Conservation (phyloP, 2,888 invertebrate genomes). For the Muschampia plurimacula region DNA sequence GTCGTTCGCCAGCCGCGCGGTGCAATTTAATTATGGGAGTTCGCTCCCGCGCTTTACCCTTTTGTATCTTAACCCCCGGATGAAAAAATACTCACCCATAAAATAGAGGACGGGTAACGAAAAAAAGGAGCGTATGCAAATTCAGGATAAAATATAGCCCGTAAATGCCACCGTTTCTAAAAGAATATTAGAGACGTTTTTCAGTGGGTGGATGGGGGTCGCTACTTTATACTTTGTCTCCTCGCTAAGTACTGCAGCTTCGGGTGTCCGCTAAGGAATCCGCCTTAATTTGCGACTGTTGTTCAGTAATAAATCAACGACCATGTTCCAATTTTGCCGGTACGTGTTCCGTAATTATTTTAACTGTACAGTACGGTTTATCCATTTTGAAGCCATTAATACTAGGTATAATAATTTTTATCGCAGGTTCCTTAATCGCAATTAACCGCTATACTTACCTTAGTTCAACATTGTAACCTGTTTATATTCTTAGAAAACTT, state of each 20-base stretch:
- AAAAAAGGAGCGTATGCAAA: conserved; percentile 87
- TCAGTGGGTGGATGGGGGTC: conserved; percentile 83
- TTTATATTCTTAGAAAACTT: too few relatives aligned
- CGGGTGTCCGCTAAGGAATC: conserved; percentile 76
- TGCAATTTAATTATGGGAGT: conserved; percentile 85
- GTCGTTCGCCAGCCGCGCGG: conserved; percentile 49
- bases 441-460: neutral
- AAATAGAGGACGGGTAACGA: conserved; percentile 84
- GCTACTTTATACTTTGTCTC: conserved; percentile 85
- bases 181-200: conserved; percentile 87
- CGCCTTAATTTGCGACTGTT: conserved; percentile 82
- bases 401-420: neutral
- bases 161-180: conserved; percentile 87
- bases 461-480: too few relatives aligned
- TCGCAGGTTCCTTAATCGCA: too few relatives aligned
- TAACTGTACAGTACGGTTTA: neutral
- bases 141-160: conserved; percentile 87
- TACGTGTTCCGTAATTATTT: conserved; percentile 14
- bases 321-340: conserved; percentile 48
- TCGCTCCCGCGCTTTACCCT: conserved; percentile 83
- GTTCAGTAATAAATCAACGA: conserved; percentile 77
- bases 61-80: conserved; percentile 86
- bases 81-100: conserved; percentile 86
- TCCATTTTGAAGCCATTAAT: neutral
- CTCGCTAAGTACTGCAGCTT: conserved; percentile 81